Conservation (phyloP, 1,140 invertebrate genomes). For the Bombus sibiricus region DNA sequence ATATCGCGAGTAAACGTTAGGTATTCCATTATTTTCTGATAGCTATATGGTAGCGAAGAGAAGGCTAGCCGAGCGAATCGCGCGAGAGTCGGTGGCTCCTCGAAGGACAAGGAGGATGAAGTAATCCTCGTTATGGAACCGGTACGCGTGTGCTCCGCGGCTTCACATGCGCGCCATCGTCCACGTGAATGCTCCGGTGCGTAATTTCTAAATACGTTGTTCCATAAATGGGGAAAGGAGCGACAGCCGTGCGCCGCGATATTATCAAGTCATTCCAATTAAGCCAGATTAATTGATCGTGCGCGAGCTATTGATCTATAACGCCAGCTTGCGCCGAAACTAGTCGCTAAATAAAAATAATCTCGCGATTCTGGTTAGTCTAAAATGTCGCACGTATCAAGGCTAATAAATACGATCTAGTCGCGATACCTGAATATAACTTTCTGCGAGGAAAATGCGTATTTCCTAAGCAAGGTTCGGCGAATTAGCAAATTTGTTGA, state of each 20-base stretch:
- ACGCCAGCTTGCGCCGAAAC: background rate
- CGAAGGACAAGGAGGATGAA: slow-evolving; percentile 70
- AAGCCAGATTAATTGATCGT: slow-evolving; percentile 27
- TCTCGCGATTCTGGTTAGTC: background rate
- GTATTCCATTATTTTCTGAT: slow-evolving; percentile 11
- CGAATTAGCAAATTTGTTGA: slow-evolving; percentile 38
- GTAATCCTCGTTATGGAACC: slow-evolving; percentile 70
- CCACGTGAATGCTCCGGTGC: slow-evolving; percentile 52
- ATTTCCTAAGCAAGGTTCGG: background rate
- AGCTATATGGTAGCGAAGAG: background rate
- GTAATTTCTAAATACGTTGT: slow-evolving; percentile 68
- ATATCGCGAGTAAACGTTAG: background rate
- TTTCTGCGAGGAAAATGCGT: background rate
- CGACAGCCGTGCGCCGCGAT: slow-evolving; percentile 31
- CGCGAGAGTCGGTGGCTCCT: slow-evolving; percentile 49
- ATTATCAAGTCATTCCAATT: slow-evolving; percentile 46
- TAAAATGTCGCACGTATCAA: background rate
- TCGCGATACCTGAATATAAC: background rate
- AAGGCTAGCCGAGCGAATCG: background rate
- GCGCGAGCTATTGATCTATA: background rate
- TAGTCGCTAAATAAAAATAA: background rate
- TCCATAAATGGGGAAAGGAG: slow-evolving; percentile 49
- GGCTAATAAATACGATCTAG: background rate
- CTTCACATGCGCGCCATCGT: slow-evolving; percentile 52
- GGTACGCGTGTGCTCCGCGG: slow-evolving; percentile 57